These are phyloP conservation scores for Anguilla anguilla DNA, from an alignment of 2,797 vertebrate genomes.

Conservation along the genomic window DNA sequence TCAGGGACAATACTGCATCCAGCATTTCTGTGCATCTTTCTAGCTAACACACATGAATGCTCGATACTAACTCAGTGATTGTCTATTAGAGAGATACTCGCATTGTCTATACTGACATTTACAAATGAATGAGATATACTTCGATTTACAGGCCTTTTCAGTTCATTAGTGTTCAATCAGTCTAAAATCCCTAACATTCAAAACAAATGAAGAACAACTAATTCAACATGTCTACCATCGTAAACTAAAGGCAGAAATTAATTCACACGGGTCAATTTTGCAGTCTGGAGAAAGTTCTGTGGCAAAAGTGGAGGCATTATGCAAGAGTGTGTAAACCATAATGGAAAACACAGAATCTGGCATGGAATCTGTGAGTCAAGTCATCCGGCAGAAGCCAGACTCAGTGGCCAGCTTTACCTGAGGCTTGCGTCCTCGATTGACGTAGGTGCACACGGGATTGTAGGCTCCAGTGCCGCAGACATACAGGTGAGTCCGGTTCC, in stretches of 20 bases:
- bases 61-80: not conserved
- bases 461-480: slow-evolving; percentile 95
- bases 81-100: not conserved
- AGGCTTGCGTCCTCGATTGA: slow-evolving; percentile 90
- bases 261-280: not conserved
- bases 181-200: not conserved
- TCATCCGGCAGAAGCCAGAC: not conserved
- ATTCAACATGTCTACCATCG: not conserved
- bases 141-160: not conserved
- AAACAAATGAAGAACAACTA: not conserved
- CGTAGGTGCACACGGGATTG: slow-evolving; percentile 93
- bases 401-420: slow-evolving; percentile 75
- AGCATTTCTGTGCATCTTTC: not conserved
- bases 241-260: not conserved
- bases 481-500: slow-evolving; percentile 96
- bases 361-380: not conserved
- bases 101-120: not conserved
- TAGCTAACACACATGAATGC: not conserved
- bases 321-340: not conserved
- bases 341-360: not conserved
- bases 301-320: not conserved
- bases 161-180: not conserved
- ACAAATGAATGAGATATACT: not conserved
- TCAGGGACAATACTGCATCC: not conserved
- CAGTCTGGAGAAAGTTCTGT: not conserved